Base-by-base conservation (phyloP, 2,113 vertebrate genomes). In the Climacteris rufus region DNA sequence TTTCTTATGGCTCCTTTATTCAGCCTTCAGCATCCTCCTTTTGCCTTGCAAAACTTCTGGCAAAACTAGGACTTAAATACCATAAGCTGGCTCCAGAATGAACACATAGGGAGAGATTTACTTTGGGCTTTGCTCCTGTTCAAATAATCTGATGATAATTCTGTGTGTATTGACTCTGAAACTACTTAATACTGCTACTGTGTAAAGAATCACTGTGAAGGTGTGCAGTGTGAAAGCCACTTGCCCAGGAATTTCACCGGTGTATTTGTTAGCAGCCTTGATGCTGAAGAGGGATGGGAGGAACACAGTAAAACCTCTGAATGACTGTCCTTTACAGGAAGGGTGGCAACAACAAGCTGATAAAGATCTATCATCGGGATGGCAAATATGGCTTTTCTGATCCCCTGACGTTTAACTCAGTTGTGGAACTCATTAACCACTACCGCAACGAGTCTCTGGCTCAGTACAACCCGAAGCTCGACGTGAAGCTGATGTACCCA, bases 301-400 rank as follows among this genome's bases (percentile, higher is more conserved):
- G 31, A 74, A 39, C 59, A 14, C 53, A 39, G 50, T 30, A 64
- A 92, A 89, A 80, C 33, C 59, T 95, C 89, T 83, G 10, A 93
- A 77, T n/a, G 59, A 22, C 49, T 87, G 14, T 98, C 40, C 74
- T 96, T 98, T 97, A 79, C 97, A 99, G 99, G 98, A 99, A 99
- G 97, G 99, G 99, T 60, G 99, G 99, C 75, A 99, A 99, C 97
- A 99, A 99, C 97, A 99, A 99, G 57, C 97, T 99, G 96, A 99
- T 99, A 90, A 99, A 99, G 98, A 99, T 99, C 95, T 99, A 99
- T 93, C 99, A 99, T 93, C 98, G 97, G 14, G 99, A 99, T 71
- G 99, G 98, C 40, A 99, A 99, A 93, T 99, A 99, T 0, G 99
- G 99, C 89, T 99, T 99, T 97, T 99, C 99, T 45, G 99, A 99